Evolutionary conservation across 2,888 invertebrate species (phyloP).

Genomic region (Nasonia oneida): DNA sequence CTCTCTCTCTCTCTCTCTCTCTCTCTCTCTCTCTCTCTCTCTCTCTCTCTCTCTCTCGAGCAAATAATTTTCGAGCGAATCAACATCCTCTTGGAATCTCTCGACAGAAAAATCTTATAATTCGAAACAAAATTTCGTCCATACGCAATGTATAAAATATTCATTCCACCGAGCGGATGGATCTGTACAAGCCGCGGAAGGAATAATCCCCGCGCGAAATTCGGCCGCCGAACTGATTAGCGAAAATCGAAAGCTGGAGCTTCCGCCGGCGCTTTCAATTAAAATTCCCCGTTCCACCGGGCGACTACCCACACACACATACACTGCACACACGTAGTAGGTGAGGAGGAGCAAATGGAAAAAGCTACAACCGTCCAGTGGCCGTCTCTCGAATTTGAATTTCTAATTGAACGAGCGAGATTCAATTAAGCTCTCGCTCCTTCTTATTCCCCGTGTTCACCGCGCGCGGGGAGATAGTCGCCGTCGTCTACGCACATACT

Average conservation of each 20-base stretch:
- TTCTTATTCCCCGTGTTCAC: constrained; percentile 20
- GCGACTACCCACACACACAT: constrained; percentile 9
- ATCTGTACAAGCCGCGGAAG: not conserved
- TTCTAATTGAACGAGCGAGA: constrained; percentile 75
- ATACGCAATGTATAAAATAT: not conserved
- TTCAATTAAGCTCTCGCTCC: constrained; percentile 70
- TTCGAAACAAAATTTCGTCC: not conserved
- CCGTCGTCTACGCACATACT: not conserved
- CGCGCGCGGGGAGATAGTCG: too few relatives aligned
- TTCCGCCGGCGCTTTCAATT: constrained; percentile 67
- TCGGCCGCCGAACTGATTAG: constrained; percentile 47
- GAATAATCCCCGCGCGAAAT: constrained; percentile 46
- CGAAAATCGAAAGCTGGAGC: constrained; percentile 50
- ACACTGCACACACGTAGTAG: not conserved
- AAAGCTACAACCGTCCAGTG: constrained; percentile 60
- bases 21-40: too few relatives aligned
- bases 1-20: too few relatives aligned
- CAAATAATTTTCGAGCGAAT: too few relatives aligned
- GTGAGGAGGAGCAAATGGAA: constrained; percentile 65
- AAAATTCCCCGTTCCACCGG: constrained; percentile 63
- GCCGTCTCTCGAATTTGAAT: constrained; percentile 73
- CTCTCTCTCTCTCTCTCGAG: too few relatives aligned
- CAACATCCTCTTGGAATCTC: too few relatives aligned
- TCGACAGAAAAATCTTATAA: not conserved
- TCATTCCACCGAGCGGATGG: not conserved